Percentiles rank a stretch among this genome's conserved stretches.
Evolutionary conservation across 35 echinoderm and acorn worm species (phyloP).

Genomic region (Antedon bifida): DNA sequence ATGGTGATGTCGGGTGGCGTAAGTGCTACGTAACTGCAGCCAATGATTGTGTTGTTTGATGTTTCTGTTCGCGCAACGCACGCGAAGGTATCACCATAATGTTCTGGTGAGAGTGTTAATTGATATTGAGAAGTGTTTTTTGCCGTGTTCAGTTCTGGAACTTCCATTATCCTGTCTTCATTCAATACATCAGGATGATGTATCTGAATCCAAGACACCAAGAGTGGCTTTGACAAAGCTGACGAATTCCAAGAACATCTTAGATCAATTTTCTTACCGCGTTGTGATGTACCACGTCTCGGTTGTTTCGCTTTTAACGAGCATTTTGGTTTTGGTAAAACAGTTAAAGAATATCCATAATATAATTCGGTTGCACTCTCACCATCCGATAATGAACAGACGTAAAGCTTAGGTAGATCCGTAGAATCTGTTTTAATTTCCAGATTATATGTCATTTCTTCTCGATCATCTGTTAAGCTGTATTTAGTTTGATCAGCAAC

Average conservation of each 20-base stretch:
- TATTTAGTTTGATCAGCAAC: background rate
- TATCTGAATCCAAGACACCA: background rate
- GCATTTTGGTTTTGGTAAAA: too few relatives aligned
- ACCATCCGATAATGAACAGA: background rate
- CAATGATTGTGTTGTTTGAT: background rate
- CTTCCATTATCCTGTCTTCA: background rate
- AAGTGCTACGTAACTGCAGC: background rate
- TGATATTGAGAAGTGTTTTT: background rate
- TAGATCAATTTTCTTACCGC: background rate
- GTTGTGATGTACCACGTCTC: background rate
- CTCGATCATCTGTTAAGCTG: background rate
- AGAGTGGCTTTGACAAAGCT: background rate
- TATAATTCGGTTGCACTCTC: background rate
- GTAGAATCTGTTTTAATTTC: background rate
- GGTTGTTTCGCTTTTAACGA: too few relatives aligned
- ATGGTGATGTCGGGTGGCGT: background rate
- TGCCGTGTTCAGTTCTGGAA: background rate
- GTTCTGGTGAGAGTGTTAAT: background rate
- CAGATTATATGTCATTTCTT: background rate
- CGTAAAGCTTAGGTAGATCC: background rate
- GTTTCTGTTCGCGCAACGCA: background rate
- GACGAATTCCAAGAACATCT: background rate
- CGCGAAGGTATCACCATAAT: background rate
- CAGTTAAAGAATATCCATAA: background rate
- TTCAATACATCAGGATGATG: background rate